These are phyloP conservation scores for Furcula furcula DNA, from an alignment of 2,888 invertebrate species.

Conservation along the genomic window DNA sequence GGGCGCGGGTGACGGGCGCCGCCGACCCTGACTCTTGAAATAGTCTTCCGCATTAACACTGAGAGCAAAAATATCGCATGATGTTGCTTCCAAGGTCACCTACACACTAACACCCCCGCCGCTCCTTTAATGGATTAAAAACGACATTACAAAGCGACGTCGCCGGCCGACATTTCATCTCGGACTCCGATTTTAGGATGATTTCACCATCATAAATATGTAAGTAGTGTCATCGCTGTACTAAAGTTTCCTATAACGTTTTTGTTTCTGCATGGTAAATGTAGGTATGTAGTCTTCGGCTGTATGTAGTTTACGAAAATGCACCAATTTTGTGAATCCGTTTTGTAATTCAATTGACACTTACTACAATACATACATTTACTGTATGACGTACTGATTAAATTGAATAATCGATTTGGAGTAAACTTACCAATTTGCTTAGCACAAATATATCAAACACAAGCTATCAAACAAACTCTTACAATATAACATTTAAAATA, in stretches of 20 bases:
- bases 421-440: too few species aligned
- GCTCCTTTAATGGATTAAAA: constrained; percentile 57
- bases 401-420: too few species aligned
- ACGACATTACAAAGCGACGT: constrained; percentile 35
- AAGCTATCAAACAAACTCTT: too few species aligned
- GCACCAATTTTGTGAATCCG: constrained; percentile 5
- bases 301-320: constrained; percentile 24
- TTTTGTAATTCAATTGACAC: too few species aligned
- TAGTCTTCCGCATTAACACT: constrained; percentile 79
- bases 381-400: too few species aligned
- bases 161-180: constrained; percentile 22
- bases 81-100: constrained; percentile 63
- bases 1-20: constrained; percentile 65
- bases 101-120: constrained; percentile 50
- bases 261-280: constrained; percentile 24
- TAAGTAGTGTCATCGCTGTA: neutral
- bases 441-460: too few species aligned
- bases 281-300: constrained; percentile 22
- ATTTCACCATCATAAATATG: constrained; percentile 4
- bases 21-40: constrained; percentile 80
- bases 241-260: constrained; percentile 20
- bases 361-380: too few species aligned
- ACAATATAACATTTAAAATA: too few species aligned
- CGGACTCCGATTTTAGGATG: constrained; percentile 10
- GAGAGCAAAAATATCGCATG: constrained; percentile 79